phyloP scores from a whole-genome alignment of 2,113 vertebrate species.

The Serinus canaria region DNA sequence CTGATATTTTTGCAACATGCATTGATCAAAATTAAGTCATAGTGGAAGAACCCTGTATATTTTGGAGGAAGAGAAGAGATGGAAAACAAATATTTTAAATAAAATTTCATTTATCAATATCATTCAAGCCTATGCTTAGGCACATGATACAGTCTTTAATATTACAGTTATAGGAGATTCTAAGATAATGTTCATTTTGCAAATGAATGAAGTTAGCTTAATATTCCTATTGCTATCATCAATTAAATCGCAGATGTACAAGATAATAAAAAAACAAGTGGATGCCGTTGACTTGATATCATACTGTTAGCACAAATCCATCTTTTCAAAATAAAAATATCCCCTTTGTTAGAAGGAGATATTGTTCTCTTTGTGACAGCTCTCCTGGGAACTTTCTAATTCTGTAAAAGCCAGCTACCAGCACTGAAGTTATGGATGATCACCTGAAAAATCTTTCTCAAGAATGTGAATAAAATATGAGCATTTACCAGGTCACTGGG shows the following conservation, averaged over 20 bases:
- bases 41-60: not conserved
- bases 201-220: slow-evolving; percentile 27
- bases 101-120: slow-evolving; percentile 17
- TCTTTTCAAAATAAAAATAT: not conserved
- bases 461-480: not conserved
- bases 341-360: not conserved
- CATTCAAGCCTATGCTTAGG: slow-evolving; percentile 6
- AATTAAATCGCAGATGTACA: not conserved
- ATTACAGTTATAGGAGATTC: not conserved
- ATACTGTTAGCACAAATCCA: not conserved
- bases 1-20: not conserved
- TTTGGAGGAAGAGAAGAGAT: not conserved
- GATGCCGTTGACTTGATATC: not conserved
- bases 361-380: not conserved
- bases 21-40: not conserved
- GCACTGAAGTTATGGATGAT: not conserved
- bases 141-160: slow-evolving; percentile 1
- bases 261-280: not conserved
- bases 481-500: not conserved
- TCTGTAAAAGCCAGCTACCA: not conserved
- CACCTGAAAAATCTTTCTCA: not conserved
- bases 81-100: slow-evolving; percentile 44
- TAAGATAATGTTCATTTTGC: not conserved
- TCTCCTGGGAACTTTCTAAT: not conserved
- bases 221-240: not conserved